Evolutionary conservation across 2,888 invertebrate genomes (phyloP).

Genomic region (Drosophila differens): DNA sequence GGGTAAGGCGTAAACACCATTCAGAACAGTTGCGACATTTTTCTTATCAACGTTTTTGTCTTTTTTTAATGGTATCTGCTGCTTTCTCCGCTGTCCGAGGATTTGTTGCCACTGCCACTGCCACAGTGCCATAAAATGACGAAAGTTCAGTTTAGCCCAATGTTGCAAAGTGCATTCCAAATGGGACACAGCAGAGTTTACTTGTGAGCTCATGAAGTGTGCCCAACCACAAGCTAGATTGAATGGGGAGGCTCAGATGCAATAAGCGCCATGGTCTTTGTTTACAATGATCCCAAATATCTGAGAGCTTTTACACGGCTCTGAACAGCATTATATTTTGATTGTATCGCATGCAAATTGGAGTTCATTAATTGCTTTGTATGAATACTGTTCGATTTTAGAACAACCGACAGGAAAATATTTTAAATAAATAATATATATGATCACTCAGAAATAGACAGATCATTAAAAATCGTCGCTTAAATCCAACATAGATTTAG

Average conservation of each 20-base stretch:
- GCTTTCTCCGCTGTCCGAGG: conserved; percentile 40
- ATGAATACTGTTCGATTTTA: not conserved
- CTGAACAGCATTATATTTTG: conserved; percentile 10
- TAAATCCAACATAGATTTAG: not conserved
- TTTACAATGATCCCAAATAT: conserved; percentile 39
- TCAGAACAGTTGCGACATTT: conserved; percentile 56
- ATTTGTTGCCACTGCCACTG: conserved; percentile 36
- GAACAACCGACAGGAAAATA: not conserved
- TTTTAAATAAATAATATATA: not conserved
- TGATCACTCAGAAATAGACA: no score
- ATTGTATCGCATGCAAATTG: conserved; percentile 3
- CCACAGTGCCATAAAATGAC: conserved; percentile 52
- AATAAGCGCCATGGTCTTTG: conserved; percentile 51
- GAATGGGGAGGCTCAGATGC: conserved; percentile 63
- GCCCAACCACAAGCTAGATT: conserved; percentile 56
- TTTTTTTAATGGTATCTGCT: not conserved
- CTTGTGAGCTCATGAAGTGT: conserved; percentile 15
- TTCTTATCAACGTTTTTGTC: conserved; percentile 43
- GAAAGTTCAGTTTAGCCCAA: conserved; percentile 43
- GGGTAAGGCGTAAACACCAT: conserved; percentile 14
- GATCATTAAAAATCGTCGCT: not conserved
- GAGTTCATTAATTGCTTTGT: not conserved
- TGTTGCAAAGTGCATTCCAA: conserved; percentile 57
- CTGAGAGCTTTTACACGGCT: conserved; percentile 13
- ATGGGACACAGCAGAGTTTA: conserved; percentile 35